Conservation (phyloP, 2,113 vertebrate species). For the Solenodon paradoxus region DNA sequence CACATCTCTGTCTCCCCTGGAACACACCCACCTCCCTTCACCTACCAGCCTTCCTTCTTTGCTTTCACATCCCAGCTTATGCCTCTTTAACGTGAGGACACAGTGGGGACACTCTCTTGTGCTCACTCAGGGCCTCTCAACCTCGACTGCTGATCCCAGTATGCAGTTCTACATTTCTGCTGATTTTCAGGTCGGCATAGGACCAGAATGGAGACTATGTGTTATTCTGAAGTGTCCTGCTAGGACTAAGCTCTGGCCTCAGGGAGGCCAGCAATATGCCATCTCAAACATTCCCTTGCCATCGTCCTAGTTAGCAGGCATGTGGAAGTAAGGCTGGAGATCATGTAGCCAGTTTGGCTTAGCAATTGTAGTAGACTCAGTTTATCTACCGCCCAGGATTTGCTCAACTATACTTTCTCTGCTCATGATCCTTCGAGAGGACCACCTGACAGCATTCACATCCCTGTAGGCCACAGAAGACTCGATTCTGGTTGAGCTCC, state of each 20-base stretch:
- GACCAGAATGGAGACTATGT: background rate
- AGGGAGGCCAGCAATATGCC: background rate
- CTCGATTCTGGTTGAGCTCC: background rate
- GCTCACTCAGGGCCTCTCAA: background rate
- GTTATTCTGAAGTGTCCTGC: background rate
- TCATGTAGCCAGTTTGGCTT: background rate
- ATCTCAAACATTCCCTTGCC: background rate
- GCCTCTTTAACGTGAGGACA: background rate
- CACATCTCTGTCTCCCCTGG: background rate
- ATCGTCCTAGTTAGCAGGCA: background rate
- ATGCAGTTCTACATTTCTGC: background rate
- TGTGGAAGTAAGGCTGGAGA: background rate
- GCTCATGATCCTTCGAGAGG: background rate
- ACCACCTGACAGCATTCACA: background rate
- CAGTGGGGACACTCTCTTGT: background rate
- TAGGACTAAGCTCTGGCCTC: background rate
- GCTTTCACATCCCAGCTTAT: background rate
- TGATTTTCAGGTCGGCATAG: background rate
- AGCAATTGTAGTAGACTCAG: background rate
- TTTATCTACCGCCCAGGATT: background rate
- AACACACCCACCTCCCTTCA: rapidly evolving
- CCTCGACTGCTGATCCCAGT: background rate
- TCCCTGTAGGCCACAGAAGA: background rate
- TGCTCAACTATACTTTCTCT: background rate
- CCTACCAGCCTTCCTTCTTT: background rate